Base-by-base conservation (phyloP, 2,888 invertebrate species). In the Anodontia alba region DNA sequence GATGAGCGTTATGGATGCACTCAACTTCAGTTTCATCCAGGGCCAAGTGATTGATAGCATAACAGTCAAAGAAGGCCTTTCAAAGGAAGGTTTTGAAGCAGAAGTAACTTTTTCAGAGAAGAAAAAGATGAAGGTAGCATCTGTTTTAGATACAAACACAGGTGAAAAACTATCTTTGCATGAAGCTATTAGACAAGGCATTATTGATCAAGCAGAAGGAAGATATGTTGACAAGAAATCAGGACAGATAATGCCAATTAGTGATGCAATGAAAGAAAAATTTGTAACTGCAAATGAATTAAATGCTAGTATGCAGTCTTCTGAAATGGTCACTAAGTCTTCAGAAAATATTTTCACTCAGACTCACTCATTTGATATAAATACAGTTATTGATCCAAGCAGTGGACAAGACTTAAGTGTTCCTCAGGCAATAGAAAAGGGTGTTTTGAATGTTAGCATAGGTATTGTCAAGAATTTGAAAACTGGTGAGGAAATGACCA, bases 251-350 rank as follows among this genome's bases (percentile, higher is more conserved):
- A 96, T 96, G 91, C 98, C 97, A 0, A 97, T 99, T 69, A 97
- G 97, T 88, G 98, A 99, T 95, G 99, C 99, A 5, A 97, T 99
- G 88, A 96, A 97, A 88, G 96, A 97, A 95, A 96, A 98, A 86
- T 96, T 99, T 26, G 96, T 98, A 86, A 97, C 97, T 95, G 89
- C 91, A 31, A 90, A 93, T 81, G 92, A 93, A 66, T 72, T 89
- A 1, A 85, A 86, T 81, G 82, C 85, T 29, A 74, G 87, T 29
- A 86, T 87, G 82, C 76, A 76, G n/a, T 81, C 89, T 29, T 86
- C 81, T 20, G 89, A 90, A 75, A 82, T 62, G 23, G 86, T 81
- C 76, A 77, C 69, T 8, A 87, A 84, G 67, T 81, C 86, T 1
- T 77, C 82, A 54, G 87, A 88, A 66, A 83, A 89, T 54, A 87